These are phyloP conservation scores for Leuciscus idus DNA, from an alignment of 2,113 vertebrate species.

Conservation along the genomic window DNA sequence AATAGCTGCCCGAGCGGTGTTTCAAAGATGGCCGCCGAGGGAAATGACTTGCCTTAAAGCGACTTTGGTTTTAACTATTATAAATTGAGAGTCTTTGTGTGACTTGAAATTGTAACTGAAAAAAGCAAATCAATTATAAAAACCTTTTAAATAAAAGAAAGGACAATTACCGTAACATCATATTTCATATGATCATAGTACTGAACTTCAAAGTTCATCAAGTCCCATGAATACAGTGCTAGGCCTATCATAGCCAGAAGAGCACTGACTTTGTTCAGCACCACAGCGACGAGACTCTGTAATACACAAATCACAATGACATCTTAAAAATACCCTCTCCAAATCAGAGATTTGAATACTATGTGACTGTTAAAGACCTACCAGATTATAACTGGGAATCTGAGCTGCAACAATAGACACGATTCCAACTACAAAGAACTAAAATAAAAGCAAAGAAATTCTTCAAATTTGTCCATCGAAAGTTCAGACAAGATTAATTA, in stretches of 20 bases:
- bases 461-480: not conserved
- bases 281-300: conserved; percentile 60
- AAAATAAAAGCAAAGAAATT: conserved; percentile 5
- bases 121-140: too few species aligned
- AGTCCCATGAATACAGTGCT: conserved; percentile 56
- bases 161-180: not conserved
- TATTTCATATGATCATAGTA: not conserved
- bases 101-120: not conserved
- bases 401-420: conserved; percentile 64
- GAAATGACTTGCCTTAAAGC: too few species aligned
- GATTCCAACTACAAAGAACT: conserved; percentile 67
- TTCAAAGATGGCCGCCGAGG: too few species aligned
- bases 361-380: conserved; percentile 57
- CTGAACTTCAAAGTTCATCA: rapidly evolving
- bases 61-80: not conserved
- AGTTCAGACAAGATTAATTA: not conserved
- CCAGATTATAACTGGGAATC: conserved; percentile 69
- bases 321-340: not conserved
- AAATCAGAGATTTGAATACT: not conserved
- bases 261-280: conserved; percentile 60
- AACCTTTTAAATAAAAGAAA: not conserved
- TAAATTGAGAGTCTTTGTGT: not conserved
- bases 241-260: conserved; percentile 62
- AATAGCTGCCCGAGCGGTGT: too few species aligned
- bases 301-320: conserved; percentile 26